Conservation (phyloP, 2,888 invertebrate species). For the Cheilosia pagana region DNA sequence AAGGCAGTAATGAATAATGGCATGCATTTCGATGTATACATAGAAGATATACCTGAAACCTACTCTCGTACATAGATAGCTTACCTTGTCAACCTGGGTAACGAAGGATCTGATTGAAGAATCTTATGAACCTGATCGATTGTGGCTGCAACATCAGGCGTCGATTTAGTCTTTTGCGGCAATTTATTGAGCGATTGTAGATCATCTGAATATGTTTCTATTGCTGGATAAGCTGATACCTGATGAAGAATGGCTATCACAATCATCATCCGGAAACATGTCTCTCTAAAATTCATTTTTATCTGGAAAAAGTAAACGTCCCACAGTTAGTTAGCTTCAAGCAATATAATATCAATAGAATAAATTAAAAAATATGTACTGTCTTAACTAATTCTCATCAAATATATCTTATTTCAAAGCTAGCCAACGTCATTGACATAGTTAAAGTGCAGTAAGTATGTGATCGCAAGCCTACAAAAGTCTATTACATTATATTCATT, state of each 20-base stretch:
- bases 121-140: conserved; percentile 83
- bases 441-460: conserved; percentile 1
- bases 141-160: conserved; percentile 81
- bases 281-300: conserved; percentile 27
- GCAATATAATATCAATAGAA: not conserved
- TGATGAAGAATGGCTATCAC: not conserved
- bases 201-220: conserved; percentile 26
- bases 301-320: conserved; percentile 13
- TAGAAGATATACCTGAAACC: too few species aligned
- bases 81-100: conserved; percentile 82
- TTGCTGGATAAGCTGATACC: conserved; percentile 30
- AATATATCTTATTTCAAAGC: not conserved
- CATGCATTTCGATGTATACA: too few species aligned
- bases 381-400: not conserved
- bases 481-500: not conserved
- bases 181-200: conserved; percentile 38
- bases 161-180: not conserved
- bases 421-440: conserved; percentile 22
- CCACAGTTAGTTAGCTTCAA: not conserved
- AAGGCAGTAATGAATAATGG: too few species aligned
- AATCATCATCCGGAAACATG: not conserved
- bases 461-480: not conserved
- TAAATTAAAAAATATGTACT: not conserved
- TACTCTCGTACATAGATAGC: not conserved
- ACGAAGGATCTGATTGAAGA: conserved; percentile 81